phyloP scores from a whole-genome alignment of 2,888 invertebrate genomes.

The Tachina fera region DNA sequence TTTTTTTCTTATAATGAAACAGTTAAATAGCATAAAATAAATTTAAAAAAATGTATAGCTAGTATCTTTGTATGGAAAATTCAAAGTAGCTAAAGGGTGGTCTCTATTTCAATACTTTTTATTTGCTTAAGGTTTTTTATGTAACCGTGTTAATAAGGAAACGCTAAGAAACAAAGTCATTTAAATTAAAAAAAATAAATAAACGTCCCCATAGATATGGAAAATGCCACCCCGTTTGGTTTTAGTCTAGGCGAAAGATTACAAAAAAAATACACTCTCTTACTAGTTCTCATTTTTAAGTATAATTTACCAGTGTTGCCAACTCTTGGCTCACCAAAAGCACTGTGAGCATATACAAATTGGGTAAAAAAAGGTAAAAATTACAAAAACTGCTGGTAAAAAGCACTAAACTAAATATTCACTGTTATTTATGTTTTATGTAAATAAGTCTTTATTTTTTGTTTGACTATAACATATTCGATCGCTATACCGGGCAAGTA shows the following conservation, averaged over 20 bases:
- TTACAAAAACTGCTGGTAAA: no score
- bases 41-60: not conserved
- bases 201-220: constrained; percentile 48
- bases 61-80: constrained; percentile 7
- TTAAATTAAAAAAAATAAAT: not conserved
- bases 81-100: constrained; percentile 49
- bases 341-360: no score
- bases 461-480: no score
- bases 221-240: constrained; percentile 24
- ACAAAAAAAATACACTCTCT: constrained; percentile 13
- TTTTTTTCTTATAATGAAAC: not conserved
- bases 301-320: no score
- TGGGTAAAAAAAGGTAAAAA: no score
- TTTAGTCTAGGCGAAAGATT: not conserved
- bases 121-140: not conserved
- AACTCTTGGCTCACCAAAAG: no score
- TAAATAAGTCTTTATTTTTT: no score
- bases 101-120: not conserved
- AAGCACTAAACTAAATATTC: no score
- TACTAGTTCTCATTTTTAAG: no score
- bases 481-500: no score
- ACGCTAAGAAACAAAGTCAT: constrained; percentile 48
- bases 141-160: constrained; percentile 57
- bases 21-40: constrained; percentile 7
- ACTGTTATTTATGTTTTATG: no score